Percentiles rank a stretch among this genome's conserved stretches.
These are phyloP conservation scores for Drosophila buzzatii DNA, from an alignment of 2,888 invertebrate species.

Conservation along the genomic window DNA sequence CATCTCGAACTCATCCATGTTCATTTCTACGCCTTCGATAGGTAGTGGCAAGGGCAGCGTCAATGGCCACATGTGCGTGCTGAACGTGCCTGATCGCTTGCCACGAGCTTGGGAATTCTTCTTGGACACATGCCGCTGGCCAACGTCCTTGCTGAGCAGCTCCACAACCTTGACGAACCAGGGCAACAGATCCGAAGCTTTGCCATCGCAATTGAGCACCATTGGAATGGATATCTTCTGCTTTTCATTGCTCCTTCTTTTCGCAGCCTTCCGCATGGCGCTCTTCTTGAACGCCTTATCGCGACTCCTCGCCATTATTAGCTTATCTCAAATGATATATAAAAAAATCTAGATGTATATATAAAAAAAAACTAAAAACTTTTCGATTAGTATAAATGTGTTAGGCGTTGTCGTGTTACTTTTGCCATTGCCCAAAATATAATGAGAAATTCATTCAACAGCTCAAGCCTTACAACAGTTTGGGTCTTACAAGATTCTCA, in stretches of 20 bases:
- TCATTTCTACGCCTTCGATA: neutral
- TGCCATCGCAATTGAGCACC: slow-evolving; percentile 1
- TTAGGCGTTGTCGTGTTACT: neutral
- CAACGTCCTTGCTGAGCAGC: neutral
- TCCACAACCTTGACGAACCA: slow-evolving; percentile 3
- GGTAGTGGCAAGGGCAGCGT: neutral
- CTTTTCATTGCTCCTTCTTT: neutral
- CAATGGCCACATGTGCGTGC: neutral
- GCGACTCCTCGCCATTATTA: neutral
- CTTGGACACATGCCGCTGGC: neutral
- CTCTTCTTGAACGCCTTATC: neutral
- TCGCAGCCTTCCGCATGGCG: neutral
- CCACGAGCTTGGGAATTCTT: neutral
- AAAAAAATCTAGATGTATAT: neutral
- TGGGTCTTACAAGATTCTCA: neutral
- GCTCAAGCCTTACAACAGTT: neutral
- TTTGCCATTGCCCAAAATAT: neutral
- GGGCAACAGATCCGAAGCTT: neutral
- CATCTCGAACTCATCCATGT: neutral
- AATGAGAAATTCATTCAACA: neutral
- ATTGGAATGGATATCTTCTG: slow-evolving; percentile 5
- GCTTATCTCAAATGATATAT: neutral
- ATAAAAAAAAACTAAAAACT: neutral
- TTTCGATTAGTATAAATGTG: neutral
- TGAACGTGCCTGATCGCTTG: neutral